A percentile compares a stretch with the other conserved stretches of the same genome.
These are phyloP conservation scores for Indicator maculatus DNA, from an alignment of 2,113 vertebrate species.

Conservation along the genomic window DNA sequence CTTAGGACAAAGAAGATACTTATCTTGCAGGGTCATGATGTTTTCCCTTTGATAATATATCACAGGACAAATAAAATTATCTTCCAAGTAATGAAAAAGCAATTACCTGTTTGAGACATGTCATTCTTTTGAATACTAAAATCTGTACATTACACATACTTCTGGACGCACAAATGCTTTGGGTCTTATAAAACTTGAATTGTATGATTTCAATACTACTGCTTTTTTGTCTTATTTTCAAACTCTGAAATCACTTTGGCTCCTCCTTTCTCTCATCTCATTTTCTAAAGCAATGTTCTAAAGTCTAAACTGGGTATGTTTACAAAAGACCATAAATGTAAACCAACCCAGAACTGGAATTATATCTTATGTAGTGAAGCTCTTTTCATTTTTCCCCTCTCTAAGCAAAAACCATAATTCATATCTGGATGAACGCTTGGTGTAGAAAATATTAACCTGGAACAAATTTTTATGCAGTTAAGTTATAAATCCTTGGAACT, in stretches of 20 bases:
- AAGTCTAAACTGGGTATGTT: not conserved
- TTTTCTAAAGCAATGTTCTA: not conserved
- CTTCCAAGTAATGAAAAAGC: not conserved
- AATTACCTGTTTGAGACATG: not conserved
- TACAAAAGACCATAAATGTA: not conserved
- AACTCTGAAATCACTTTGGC: not conserved
- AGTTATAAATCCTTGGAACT: conserved; percentile 63
- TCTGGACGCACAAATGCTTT: not conserved
- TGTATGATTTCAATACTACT: not conserved
- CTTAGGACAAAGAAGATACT: not conserved
- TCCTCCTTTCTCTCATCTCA: not conserved
- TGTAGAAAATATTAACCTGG: conserved; percentile 45
- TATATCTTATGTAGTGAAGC: not conserved
- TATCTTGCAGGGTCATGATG: not conserved
- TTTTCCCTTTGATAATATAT: not conserved
- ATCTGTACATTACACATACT: not conserved
- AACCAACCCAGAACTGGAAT: not conserved
- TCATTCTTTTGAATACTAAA: not conserved
- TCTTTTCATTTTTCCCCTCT: not conserved
- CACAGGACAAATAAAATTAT: not conserved
- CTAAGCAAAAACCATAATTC: conserved; percentile 22
- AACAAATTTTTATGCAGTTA: conserved; percentile 30
- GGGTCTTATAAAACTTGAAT: not conserved
- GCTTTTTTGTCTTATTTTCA: not conserved
- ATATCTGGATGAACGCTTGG: not conserved